Conservation (phyloP, 2,797 vertebrate species). For the Octomys mimax region DNA sequence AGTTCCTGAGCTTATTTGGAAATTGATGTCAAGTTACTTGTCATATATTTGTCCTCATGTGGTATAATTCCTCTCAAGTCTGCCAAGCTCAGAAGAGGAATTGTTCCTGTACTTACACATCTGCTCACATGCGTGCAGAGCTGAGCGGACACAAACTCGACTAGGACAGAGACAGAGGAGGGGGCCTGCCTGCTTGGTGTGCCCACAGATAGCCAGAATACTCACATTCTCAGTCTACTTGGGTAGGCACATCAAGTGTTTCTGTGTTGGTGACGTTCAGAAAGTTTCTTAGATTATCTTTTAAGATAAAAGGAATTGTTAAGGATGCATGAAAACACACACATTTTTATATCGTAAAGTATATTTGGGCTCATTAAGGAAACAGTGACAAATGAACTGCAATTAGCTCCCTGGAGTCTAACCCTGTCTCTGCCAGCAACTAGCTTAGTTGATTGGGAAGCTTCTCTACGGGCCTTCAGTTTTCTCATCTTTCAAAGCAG, state of each 20-base stretch:
- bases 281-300: background rate
- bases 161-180: no score
- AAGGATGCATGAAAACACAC: background rate
- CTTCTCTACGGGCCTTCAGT: background rate
- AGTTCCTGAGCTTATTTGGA: background rate
- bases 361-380: background rate
- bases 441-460: background rate
- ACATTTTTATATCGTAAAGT: background rate
- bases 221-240: background rate
- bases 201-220: background rate
- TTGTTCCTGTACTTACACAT: accelerated
- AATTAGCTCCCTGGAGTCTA: background rate
- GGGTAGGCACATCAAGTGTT: background rate
- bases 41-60: background rate
- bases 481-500: background rate
- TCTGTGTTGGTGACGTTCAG: background rate
- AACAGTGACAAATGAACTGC: background rate
- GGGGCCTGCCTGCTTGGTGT: accelerated
- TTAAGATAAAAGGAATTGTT: background rate
- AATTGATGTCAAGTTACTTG: background rate
- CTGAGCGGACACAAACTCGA: no score
- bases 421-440: background rate
- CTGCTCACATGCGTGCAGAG: background rate
- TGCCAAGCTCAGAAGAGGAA: background rate
- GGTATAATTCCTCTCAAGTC: background rate